These are phyloP conservation scores for Plagodis dolabraria DNA, from an alignment of 2,888 invertebrate genomes.

Conservation along the genomic window DNA sequence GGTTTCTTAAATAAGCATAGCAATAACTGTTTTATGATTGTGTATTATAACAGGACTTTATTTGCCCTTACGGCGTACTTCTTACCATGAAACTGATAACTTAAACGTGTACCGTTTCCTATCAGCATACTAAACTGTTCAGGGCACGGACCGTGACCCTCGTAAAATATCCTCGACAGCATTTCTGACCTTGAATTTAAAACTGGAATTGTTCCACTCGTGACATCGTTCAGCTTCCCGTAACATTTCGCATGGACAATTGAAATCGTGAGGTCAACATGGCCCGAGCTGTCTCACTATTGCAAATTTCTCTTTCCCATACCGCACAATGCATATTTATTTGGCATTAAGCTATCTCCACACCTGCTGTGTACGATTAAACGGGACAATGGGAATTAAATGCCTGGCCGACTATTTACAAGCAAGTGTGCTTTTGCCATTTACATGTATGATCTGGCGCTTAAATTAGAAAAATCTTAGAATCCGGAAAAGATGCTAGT, in stretches of 20 bases:
- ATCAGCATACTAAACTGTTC: conserved; percentile 34
- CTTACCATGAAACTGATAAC: conserved; percentile 23
- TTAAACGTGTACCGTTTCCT: conserved; percentile 30
- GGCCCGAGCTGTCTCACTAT: conserved; percentile 73
- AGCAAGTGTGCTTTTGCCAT: conserved; percentile 7
- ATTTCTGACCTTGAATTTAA: conserved; percentile 80
- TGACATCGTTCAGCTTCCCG: conserved; percentile 79
- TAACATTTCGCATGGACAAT: conserved; percentile 83
- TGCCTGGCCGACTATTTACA: conserved; percentile 24
- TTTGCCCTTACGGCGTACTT: conserved; percentile 10
- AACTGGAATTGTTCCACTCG: conserved; percentile 76
- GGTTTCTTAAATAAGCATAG: too few species aligned
- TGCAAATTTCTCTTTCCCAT: conserved; percentile 82
- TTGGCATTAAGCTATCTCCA: conserved; percentile 60
- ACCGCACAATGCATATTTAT: conserved; percentile 70
- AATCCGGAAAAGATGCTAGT: neutral
- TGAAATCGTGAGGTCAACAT: conserved; percentile 83
- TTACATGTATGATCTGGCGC: conserved; percentile 2
- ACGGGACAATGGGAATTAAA: conserved; percentile 44
- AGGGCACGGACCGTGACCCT: conserved; percentile 43
- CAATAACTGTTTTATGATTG: neutral
- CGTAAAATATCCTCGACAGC: conserved; percentile 62
- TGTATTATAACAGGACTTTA: conserved; percentile 7
- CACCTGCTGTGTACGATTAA: conserved; percentile 55
- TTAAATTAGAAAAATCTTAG: conserved; percentile 1